These are phyloP conservation scores for Lacerta bilineata DNA, from an alignment of 2,797 vertebrate genomes.

Conservation along the genomic window DNA sequence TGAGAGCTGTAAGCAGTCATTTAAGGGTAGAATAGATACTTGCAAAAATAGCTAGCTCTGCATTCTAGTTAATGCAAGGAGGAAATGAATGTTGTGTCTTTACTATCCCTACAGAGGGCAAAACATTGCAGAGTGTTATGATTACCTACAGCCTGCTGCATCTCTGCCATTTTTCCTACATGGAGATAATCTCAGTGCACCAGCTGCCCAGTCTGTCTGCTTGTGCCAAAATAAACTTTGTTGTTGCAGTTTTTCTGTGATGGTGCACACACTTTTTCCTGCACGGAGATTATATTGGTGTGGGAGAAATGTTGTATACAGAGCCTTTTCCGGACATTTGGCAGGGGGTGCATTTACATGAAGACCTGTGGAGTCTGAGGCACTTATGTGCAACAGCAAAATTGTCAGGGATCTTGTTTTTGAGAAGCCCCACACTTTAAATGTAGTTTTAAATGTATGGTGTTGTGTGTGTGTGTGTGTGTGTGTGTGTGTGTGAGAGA, in stretches of 20 bases:
- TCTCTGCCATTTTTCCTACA: background rate
- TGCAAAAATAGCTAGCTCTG: slow-evolving; percentile 2
- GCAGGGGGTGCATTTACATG: background rate
- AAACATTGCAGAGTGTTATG: slow-evolving; percentile 27
- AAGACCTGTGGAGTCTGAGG: background rate
- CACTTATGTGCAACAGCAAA: background rate
- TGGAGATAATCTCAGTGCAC: background rate
- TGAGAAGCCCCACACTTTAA: background rate
- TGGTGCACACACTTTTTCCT: background rate
- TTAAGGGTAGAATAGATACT: background rate
- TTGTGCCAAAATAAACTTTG: slow-evolving; percentile 12
- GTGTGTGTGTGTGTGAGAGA: background rate
- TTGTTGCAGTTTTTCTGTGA: background rate
- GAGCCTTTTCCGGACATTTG: background rate
- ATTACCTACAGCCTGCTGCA: slow-evolving; percentile 18
- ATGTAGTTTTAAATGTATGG: no score
- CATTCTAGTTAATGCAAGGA: slow-evolving; percentile 37
- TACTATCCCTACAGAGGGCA: slow-evolving; percentile 18
- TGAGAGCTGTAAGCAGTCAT: slow-evolving; percentile 15
- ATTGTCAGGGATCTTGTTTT: background rate
- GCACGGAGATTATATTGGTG: slow-evolving; percentile 1
- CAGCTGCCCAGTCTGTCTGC: slow-evolving; percentile 9
- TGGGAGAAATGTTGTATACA: background rate
- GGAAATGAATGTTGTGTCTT: slow-evolving; percentile 45
- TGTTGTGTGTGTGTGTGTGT: background rate